Conservation (phyloP, 2,888 invertebrate species). For the Tiliacea citrago region DNA sequence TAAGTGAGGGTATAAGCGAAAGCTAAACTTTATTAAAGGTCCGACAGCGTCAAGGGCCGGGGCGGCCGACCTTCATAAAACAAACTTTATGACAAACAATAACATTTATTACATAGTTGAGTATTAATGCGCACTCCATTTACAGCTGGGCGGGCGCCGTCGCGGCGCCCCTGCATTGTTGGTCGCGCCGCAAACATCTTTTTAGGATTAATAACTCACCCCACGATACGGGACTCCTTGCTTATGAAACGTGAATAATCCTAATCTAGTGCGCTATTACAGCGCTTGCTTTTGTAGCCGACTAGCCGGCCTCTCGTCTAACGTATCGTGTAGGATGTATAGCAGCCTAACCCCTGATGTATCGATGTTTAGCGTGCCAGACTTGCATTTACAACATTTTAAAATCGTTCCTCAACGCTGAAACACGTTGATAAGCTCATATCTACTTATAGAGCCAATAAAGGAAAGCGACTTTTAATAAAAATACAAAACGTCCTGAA, state of each 20-base stretch:
- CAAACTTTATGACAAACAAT: slow-evolving; percentile 89
- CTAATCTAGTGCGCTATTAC: slow-evolving; percentile 75
- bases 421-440: slow-evolving; percentile 62
- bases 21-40: slow-evolving; percentile 85
- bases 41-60: slow-evolving; percentile 78
- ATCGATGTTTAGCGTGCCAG: slow-evolving; percentile 7
- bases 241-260: slow-evolving; percentile 76
- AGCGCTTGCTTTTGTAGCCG: slow-evolving; percentile 41
- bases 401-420: slow-evolving; percentile 22
- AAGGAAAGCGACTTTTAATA: slow-evolving; percentile 73
- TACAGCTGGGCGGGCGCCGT: slow-evolving; percentile 83
- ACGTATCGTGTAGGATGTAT: slow-evolving; percentile 11
- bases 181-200: slow-evolving; percentile 77
- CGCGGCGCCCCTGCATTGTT: slow-evolving; percentile 78
- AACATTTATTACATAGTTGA: slow-evolving; percentile 89
- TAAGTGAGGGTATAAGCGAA: slow-evolving; percentile 76
- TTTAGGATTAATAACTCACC: slow-evolving; percentile 71
- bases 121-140: slow-evolving; percentile 88
- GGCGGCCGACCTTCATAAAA: slow-evolving; percentile 86
- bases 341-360: slow-evolving; percentile 1
- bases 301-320: slow-evolving; percentile 5
- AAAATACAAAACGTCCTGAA: slow-evolving; percentile 73
- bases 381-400: not conserved
- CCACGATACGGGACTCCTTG: slow-evolving; percentile 66
- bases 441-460: slow-evolving; percentile 71